Percentiles rank a stretch among this genome's conserved stretches.
These are phyloP conservation scores for Schizaphis graminum DNA, from an alignment of 2,888 invertebrate species.

Conservation along the genomic window DNA sequence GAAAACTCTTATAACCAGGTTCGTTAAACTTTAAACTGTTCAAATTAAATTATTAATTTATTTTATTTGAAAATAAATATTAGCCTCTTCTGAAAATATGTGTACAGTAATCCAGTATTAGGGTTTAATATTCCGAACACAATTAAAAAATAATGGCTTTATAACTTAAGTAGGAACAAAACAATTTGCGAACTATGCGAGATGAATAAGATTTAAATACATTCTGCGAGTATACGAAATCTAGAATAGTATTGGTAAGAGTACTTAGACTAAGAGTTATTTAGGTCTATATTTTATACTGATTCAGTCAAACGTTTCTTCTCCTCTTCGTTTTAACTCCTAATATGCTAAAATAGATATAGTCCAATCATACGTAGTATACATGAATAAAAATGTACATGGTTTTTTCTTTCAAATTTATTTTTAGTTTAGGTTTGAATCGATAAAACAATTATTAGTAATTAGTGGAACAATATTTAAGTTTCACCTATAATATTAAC, in stretches of 20 bases:
- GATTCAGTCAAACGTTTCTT: neutral
- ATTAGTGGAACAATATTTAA: neutral
- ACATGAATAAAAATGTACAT: neutral
- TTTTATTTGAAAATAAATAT: neutral
- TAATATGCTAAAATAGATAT: neutral
- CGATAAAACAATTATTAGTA: neutral
- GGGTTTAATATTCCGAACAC: neutral
- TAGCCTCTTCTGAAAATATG: neutral
- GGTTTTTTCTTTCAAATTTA: neutral
- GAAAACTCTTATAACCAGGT: neutral
- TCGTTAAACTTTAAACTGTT: neutral
- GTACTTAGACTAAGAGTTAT: neutral
- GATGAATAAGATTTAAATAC: neutral
- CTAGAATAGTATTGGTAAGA: neutral
- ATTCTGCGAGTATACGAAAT: neutral
- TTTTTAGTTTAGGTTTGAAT: neutral
- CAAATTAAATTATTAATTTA: neutral
- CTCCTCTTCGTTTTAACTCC: neutral
- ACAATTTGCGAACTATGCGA: neutral
- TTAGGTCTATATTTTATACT: neutral
- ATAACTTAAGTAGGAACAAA: neutral
- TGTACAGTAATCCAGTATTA: neutral
- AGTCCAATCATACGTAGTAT: neutral
- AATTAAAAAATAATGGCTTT: neutral
- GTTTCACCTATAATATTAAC: neutral